Evolutionary conservation across 1,140 invertebrate genomes (phyloP).

Genomic region (Cyphomyrmex costatus): DNA sequence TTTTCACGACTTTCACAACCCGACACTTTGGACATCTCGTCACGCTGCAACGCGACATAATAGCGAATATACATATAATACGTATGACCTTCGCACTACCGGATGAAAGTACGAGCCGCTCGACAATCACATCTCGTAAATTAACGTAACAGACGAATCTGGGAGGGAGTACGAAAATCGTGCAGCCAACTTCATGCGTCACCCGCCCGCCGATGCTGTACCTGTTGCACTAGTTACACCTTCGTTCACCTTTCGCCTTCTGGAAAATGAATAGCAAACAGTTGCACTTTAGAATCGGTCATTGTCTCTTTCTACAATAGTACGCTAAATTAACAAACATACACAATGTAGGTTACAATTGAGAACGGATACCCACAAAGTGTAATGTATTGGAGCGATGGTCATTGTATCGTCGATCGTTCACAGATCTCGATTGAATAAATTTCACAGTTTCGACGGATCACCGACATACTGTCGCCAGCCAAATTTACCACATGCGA

Average conservation of each 20-base stretch:
- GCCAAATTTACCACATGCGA: not conserved
- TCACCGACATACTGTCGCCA: not conserved
- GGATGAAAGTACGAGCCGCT: not conserved
- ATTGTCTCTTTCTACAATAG: not conserved
- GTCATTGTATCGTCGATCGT: not conserved
- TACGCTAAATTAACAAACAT: not conserved
- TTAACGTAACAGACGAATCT: not conserved
- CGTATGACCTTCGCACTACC: not conserved
- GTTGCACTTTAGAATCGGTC: not conserved
- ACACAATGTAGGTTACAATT: not conserved
- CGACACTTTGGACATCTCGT: not conserved
- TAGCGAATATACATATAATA: not conserved
- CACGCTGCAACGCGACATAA: not conserved
- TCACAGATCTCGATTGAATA: not conserved
- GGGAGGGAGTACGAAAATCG: not conserved
- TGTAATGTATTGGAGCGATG: not conserved
- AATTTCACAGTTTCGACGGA: not conserved
- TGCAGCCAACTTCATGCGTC: not conserved
- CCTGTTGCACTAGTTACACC: slow-evolving; percentile 12
- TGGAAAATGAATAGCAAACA: not conserved
- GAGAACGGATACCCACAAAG: not conserved
- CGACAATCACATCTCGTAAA: not conserved
- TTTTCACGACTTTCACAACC: not conserved
- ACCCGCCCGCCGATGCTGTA: not conserved
- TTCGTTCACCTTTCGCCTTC: not conserved